Evolutionary conservation across 2,888 invertebrate genomes (phyloP), one percentile per base, ranked within the genome.

Genomic region (Sinopyrophorus schimmeli): DNA sequence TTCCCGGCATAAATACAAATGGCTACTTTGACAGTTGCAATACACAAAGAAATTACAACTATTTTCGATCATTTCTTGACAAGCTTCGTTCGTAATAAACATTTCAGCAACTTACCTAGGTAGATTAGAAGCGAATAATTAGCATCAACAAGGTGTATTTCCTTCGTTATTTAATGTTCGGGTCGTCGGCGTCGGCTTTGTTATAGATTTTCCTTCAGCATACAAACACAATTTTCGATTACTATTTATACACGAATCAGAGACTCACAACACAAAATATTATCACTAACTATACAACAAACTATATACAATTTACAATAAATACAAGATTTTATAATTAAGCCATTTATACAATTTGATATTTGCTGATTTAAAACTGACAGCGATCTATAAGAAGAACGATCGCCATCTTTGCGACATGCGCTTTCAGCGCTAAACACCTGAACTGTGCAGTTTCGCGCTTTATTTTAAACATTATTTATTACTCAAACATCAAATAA

Each of bases 241-340:
- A 69, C 69, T 63, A 78, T 78, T 78, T 77, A 76, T 78, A 78
- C 77, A 75, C 79, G 77, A 67, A 62, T 59, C 48, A 47, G 49
- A 49, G 53, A 62, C 62, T 68, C 71, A 72, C 71, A 72, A 73
- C 73, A 73, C 71, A 71, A 81, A 81, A 81, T 81, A 81, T 81
- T 81, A 81, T 76, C 78, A 82, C 82, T 82, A 82, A 81, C 82
- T 83, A 79, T 82, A 83, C 83, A 83, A 78, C 74, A 75, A 77
- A 80, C 82, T 82, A 83, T 82, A 80, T 83, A 83, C 82, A 82
- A 82, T 81, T 78, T 81, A 81, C 80, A 81, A 77, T 78, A 79
- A 77, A 76, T 77, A 79, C 77, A 78, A 75, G 76, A 78, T 77
- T 75, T 74, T 73, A 75, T 75, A 72, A 75, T 82, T 82, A 82